These are phyloP conservation scores for Neotoxoptera formosana DNA, from an alignment of 1,140 invertebrate genomes.

Conservation along the genomic window DNA sequence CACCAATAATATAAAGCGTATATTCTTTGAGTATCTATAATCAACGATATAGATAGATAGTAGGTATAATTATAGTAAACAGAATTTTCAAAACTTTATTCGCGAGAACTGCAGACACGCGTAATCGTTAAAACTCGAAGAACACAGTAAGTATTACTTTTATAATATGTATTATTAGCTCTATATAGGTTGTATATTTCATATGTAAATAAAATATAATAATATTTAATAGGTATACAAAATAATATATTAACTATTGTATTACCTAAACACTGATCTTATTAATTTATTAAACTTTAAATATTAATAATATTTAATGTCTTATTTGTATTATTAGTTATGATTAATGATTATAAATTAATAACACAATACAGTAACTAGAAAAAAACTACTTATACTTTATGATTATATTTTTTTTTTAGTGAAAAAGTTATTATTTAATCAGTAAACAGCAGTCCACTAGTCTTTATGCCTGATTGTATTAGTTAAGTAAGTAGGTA, in stretches of 20 bases:
- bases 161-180: no score
- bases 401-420: background rate
- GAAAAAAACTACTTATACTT: no score
- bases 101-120: background rate
- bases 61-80: background rate
- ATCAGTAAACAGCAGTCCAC: background rate
- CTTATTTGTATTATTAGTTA: no score
- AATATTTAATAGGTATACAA: no score
- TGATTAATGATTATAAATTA: no score
- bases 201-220: no score
- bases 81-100: background rate
- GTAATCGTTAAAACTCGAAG: background rate
- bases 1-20: background rate
- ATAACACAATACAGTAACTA: no score
- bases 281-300: background rate
- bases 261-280: no score
- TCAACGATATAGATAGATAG: no score
- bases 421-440: background rate
- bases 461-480: background rate
- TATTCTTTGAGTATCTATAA: no score
- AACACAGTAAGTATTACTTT: background rate
- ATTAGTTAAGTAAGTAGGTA: background rate
- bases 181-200: no score
- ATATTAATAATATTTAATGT: background rate
- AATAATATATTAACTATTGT: no score